Conservation (phyloP, 2,888 invertebrate genomes). For the Dryadula phaetusa region DNA sequence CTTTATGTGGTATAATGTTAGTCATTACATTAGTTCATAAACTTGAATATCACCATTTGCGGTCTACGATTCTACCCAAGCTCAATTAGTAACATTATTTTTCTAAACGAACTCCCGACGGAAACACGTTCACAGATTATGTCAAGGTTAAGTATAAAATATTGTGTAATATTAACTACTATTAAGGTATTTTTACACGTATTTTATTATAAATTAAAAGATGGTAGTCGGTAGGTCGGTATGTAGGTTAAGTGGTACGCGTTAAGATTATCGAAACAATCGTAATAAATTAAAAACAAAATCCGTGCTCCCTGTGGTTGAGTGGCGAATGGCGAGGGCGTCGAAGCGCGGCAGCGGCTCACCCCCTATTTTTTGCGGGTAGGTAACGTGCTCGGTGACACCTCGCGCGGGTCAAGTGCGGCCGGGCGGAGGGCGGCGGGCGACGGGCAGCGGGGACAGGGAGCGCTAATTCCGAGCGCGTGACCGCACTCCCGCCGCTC, state of each 20-base stretch:
- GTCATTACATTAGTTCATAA: conserved; percentile 46
- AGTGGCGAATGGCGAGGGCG: conserved; percentile 47
- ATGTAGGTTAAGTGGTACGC: conserved; percentile 36
- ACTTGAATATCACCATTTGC: conserved; percentile 48
- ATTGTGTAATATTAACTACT: conserved; percentile 25
- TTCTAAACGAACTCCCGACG: conserved; percentile 45
- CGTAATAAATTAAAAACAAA: conserved; percentile 74
- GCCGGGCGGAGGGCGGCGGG: conserved; percentile 35
- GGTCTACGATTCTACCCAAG: conserved; percentile 50
- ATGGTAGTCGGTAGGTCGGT: conserved; percentile 27
- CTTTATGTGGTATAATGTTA: conserved; percentile 26
- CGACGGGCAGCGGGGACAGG: conserved; percentile 54
- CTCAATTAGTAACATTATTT: conserved; percentile 51
- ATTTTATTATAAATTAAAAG: conserved; percentile 29
- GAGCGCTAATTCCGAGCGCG: conserved; percentile 75
- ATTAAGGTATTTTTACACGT: conserved; percentile 15
- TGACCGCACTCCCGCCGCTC: conserved; percentile 66
- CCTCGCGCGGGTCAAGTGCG: conserved; percentile 61
- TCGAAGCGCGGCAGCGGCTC: conserved; percentile 50
- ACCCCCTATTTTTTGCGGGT: conserved; percentile 74
- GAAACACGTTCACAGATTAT: conserved; percentile 47
- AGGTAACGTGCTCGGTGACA: conserved; percentile 79
- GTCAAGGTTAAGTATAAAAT: conserved; percentile 38
- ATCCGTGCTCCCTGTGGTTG: conserved; percentile 60
- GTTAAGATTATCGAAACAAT: conserved; percentile 61